These are phyloP conservation scores for Drosophila ustulata DNA, from an alignment of 2,888 invertebrate genomes.

Conservation along the genomic window DNA sequence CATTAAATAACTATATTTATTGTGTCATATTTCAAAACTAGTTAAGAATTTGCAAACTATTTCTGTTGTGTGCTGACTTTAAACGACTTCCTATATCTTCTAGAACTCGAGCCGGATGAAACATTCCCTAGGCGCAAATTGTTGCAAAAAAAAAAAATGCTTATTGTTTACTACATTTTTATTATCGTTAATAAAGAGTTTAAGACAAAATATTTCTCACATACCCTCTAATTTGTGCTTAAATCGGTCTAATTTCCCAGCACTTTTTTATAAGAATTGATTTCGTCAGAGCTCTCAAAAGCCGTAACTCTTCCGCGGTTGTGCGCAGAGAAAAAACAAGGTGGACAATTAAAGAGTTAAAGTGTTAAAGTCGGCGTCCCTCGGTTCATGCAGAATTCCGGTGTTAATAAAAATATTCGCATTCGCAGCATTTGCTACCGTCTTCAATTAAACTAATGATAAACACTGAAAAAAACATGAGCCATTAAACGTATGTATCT, in stretches of 20 bases:
- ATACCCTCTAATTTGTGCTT: background rate
- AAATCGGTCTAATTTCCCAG: background rate
- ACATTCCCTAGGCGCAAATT: background rate
- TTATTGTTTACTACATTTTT: background rate
- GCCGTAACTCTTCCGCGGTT: conserved; percentile 9
- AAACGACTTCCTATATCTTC: background rate
- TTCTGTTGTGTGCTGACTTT: background rate
- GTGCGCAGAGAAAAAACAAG: background rate
- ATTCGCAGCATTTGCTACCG: conserved; percentile 6
- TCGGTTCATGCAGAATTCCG: conserved; percentile 7
- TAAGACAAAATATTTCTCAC: background rate
- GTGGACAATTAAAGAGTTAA: conserved; percentile 9
- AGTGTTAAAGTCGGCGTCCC: background rate
- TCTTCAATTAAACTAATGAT: conserved; percentile 12
- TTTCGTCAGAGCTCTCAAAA: background rate
- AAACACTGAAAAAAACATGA: conserved; percentile 7
- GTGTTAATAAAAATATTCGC: conserved; percentile 1
- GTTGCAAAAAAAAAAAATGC: background rate
- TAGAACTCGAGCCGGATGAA: background rate
- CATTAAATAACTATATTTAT: conserved; percentile 8
- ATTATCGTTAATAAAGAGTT: background rate
- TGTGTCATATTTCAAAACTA: conserved; percentile 6
- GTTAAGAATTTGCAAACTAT: background rate
- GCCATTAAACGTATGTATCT: conserved; percentile 11
- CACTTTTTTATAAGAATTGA: background rate